Evolutionary conservation across 2,888 invertebrate genomes (phyloP), one percentile per base, ranked within the genome.

Genomic region (Caenorhabditis afra): DNA sequence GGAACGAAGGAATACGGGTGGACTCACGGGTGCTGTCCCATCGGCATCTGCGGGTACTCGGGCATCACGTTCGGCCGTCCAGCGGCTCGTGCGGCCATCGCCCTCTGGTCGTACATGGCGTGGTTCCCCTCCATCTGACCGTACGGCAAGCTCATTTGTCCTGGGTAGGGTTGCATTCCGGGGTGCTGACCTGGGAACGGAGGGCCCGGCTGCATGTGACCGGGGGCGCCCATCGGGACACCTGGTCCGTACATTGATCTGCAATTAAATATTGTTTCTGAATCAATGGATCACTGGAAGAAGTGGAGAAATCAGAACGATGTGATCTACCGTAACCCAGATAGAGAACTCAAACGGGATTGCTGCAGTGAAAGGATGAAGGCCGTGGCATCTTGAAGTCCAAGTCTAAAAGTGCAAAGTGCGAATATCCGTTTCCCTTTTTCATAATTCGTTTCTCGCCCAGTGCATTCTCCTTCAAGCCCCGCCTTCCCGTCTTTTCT

Each of bases 101-200:
- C 57, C 41, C 57, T 44, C 11, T 78, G 78, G 49, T 73, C 67
- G 29, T 79, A 73, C 73, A 67, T 73, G 18, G 57, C 57, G 23
- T 66, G 66, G 57, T 71, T 78, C 22, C 78, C 78, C 16, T 78
- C 78, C 78, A 78, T 73, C 39, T 78, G 78, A 12, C 71, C 78
- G 45, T 78, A 78, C 7, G 77, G 70, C 23, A 77, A 39, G 20
- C 49, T 47, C 73, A 73, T 71, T 47, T 71, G 71, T 64, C 71
- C 64, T 18, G 41, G 41, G 35, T 37, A 49, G 4, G 52, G 16
- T 16, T 29, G 23, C 70, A 77, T 73, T 58, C 77, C 77, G 11
- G 76, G 62, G 23, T 67, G 58, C 74, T 65, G 59, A 8, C 74
- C 74, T 3, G 74, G 74, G 39, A 52, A 74, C 47, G 65, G 59